phyloP scores from a whole-genome alignment of 1,140 invertebrate genomes.

The Drosophila varians region DNA sequence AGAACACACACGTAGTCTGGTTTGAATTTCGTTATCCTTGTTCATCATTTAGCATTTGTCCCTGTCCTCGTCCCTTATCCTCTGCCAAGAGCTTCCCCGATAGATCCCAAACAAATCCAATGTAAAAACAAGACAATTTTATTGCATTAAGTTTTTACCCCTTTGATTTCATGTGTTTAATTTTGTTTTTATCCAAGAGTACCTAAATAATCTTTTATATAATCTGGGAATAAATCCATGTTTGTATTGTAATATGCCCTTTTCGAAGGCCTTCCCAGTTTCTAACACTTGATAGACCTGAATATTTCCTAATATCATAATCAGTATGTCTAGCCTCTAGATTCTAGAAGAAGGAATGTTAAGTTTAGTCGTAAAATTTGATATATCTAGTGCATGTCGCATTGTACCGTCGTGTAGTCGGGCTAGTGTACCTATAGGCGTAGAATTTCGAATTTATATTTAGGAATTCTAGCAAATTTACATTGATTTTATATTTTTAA shows the following conservation, averaged over 20 bases:
- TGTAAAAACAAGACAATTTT: constrained; percentile 19
- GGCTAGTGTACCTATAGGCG: neutral
- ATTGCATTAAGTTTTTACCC: constrained; percentile 14
- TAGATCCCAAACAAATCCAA: constrained; percentile 1
- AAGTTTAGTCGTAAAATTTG: constrained; percentile 1
- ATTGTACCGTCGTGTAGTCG: constrained; percentile 17
- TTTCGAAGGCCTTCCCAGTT: constrained; percentile 2
- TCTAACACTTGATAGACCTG: constrained; percentile 39
- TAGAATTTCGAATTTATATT: neutral
- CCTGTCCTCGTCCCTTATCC: constrained; percentile 11
- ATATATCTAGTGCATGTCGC: constrained; percentile 30
- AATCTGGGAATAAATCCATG: constrained; percentile 22
- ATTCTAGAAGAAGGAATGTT: constrained; percentile 19
- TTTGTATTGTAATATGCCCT: constrained; percentile 26
- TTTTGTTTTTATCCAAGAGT: constrained; percentile 10
- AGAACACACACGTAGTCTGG: constrained; percentile 24
- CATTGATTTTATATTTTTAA: neutral
- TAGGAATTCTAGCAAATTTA: neutral
- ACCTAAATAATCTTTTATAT: constrained; percentile 11
- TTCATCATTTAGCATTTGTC: constrained; percentile 22
- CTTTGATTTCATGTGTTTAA: constrained; percentile 15
- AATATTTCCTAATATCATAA: neutral
- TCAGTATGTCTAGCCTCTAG: constrained; percentile 13
- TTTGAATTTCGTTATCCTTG: constrained; percentile 26
- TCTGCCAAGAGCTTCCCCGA: neutral